phyloP scores from a whole-genome alignment of 2,797 vertebrate genomes.

The Myripristis murdjan region DNA sequence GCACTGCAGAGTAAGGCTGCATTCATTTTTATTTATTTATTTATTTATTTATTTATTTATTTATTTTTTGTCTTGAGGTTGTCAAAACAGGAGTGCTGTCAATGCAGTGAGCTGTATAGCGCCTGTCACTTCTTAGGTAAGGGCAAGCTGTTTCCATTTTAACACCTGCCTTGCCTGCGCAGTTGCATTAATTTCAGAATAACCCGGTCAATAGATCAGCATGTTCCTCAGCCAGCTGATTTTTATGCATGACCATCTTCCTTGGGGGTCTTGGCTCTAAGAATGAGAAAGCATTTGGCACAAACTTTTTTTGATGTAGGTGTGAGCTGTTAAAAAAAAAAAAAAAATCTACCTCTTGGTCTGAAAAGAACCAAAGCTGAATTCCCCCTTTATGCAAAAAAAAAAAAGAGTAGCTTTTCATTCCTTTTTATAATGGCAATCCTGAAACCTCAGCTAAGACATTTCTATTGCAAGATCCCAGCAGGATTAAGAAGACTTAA shows the following conservation, averaged over 20 bases:
- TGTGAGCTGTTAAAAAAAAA: constrained; percentile 18
- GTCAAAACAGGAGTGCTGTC: constrained; percentile 22
- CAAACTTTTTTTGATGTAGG: constrained; percentile 5
- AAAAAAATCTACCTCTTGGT: constrained; percentile 23
- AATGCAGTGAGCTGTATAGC: constrained; percentile 2
- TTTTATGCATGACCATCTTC: constrained; percentile 6
- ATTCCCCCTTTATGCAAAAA: constrained; percentile 5
- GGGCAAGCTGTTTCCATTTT: constrained; percentile 20
- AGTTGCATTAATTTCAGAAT: constrained; percentile 1
- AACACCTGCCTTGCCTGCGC: neutral
- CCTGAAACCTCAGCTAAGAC: neutral
- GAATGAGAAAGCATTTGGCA: constrained; percentile 30
- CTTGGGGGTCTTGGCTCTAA: constrained; percentile 5
- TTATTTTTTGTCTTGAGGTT: constrained; percentile 15
- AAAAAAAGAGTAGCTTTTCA: constrained; percentile 5
- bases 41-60: no score
- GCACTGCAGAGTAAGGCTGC: neutral
- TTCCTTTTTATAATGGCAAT: constrained; percentile 1
- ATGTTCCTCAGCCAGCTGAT: constrained; percentile 11
- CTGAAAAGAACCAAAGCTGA: constrained; percentile 26
- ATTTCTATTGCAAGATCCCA: constrained; percentile 17
- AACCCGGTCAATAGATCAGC: neutral
- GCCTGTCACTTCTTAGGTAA: constrained; percentile 13
- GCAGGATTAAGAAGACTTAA: neutral
- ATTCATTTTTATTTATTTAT: no score